A percentile compares a stretch with the other conserved stretches of the same genome.
phyloP scores from a whole-genome alignment of 2,888 invertebrate genomes.

The Anthophora plumipes region DNA sequence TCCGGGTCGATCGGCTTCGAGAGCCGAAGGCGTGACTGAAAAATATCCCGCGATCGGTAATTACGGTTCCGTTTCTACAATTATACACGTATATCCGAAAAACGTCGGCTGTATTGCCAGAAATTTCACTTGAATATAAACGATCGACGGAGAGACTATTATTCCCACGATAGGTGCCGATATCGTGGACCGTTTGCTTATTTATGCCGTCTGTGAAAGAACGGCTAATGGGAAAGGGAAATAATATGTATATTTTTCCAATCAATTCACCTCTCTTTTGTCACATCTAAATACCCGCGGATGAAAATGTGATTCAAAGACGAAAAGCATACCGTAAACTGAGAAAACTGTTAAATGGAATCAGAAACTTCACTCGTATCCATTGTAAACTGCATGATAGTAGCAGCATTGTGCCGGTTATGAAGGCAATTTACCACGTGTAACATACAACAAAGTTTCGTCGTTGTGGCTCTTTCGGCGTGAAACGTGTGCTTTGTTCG shows the following conservation, averaged over 20 bases:
- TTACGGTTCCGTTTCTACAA: slow-evolving; percentile 56
- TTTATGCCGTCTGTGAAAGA: neutral
- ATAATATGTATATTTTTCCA: neutral
- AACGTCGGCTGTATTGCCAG: slow-evolving; percentile 35
- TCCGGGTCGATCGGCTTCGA: slow-evolving; percentile 61
- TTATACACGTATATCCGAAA: slow-evolving; percentile 45
- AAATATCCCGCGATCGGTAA: slow-evolving; percentile 60
- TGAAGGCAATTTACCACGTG: slow-evolving; percentile 65
- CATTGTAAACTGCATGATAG: slow-evolving; percentile 46
- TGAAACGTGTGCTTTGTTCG: slow-evolving; percentile 61
- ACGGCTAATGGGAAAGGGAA: neutral
- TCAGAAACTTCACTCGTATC: slow-evolving; percentile 54
- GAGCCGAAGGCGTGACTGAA: slow-evolving; percentile 61
- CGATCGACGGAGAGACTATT: slow-evolving; percentile 19
- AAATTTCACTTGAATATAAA: neutral
- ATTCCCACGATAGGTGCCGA: slow-evolving; percentile 18
- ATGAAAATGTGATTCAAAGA: slow-evolving; percentile 6
- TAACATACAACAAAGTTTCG: slow-evolving; percentile 65
- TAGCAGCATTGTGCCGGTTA: slow-evolving; percentile 58
- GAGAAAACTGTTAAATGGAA: slow-evolving; percentile 59
- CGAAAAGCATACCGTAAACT: neutral
- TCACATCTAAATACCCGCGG: neutral
- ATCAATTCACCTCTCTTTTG: neutral
- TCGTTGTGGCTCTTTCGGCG: slow-evolving; percentile 37
- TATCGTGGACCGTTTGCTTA: neutral